Base-by-base conservation (phyloP, 2,113 vertebrate species). In the Arenaria interpres region DNA sequence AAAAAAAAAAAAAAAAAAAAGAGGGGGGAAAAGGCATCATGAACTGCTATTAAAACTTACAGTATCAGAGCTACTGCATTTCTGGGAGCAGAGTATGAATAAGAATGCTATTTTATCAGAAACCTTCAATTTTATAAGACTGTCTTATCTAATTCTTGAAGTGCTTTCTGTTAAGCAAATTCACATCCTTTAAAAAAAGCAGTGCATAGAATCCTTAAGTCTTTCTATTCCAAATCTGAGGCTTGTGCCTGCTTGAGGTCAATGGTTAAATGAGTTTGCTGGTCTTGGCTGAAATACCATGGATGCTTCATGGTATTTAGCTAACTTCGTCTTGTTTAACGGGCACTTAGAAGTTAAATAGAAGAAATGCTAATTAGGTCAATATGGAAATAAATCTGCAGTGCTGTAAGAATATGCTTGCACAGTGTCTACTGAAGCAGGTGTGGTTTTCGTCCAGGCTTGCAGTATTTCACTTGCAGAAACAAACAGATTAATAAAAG, bases 31-130 rank as follows among this genome's bases (percentile, higher is more conserved):
- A 76, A 96, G 66, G 12, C 62, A 89, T 85, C 30, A 89, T 93
- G 79, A 96, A 90, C 78, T 91, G 74, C 64, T 97, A 85, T 92
- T 97, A 97, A 96, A 97, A 95, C 88, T 73, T 46, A 48, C 35
- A 77, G 39, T 51, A 80, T 78, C 45, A 84, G 85, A 82, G 28
- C 41, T 62, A 53, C 56, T 79, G 32, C 14, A 46, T 82, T 95
- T 93, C 66, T 92, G 71, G 39, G 66, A 89, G 62, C 4, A 66
- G 60, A 89, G 7, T 63, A 82, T 24, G 80, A 81, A 81, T 69
- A 90, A 69, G 68, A 87, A 75, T 57, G 54, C 2, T 68, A 23
- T 87, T 86, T 91, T 89, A 76, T 92, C 66, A 91, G 67, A 69
- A 92, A 86, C 32, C 41, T 30, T 85, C 69, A 37, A 28, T 80